A percentile compares a stretch with the other conserved stretches of the same genome.
Evolutionary conservation across 2,113 vertebrate genomes (phyloP).

Genomic region (Scomber scombrus): DNA sequence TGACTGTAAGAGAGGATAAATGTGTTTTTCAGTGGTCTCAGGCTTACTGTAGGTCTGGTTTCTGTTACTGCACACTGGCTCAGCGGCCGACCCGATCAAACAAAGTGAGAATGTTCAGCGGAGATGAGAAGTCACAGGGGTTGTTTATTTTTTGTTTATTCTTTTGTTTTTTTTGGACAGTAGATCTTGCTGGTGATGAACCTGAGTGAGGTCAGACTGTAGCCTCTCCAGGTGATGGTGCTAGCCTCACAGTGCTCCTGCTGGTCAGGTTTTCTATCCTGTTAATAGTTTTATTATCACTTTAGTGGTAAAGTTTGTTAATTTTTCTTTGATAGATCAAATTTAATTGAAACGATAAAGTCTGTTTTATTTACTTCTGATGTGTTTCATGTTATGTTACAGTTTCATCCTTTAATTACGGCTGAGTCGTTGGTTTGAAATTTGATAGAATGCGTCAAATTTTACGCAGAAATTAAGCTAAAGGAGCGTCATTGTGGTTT

Average conservation of each 20-base stretch:
- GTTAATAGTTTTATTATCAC: slow-evolving; percentile 22
- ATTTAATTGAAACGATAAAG: neutral
- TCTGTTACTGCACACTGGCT: neutral
- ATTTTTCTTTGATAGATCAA: neutral
- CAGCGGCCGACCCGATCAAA: neutral
- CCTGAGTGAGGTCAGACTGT: slow-evolving; percentile 27
- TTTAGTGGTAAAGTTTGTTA: neutral
- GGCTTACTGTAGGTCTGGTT: slow-evolving; percentile 35
- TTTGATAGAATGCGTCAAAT: neutral
- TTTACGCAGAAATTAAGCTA: neutral
- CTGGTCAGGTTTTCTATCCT: slow-evolving; percentile 61
- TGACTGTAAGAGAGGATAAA: slow-evolving; percentile 23
- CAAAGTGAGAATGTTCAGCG: slow-evolving; percentile 2
- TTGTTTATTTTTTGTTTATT: neutral
- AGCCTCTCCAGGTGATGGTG: slow-evolving; percentile 62
- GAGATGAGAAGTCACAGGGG: neutral
- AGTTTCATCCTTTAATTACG: neutral
- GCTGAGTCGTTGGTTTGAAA: neutral
- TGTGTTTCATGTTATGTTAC: neutral
- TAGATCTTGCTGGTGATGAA: slow-evolving; percentile 3
- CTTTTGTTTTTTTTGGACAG: neutral
- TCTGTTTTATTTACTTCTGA: slow-evolving; percentile 1
- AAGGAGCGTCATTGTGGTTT: slow-evolving; percentile 15
- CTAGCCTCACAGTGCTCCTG: slow-evolving; percentile 63
- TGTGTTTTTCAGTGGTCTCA: slow-evolving; percentile 37